Evolutionary conservation across 2,797 vertebrate genomes (phyloP), one percentile per base, ranked within the genome.

Genomic region (Sebastes flavidus): DNA sequence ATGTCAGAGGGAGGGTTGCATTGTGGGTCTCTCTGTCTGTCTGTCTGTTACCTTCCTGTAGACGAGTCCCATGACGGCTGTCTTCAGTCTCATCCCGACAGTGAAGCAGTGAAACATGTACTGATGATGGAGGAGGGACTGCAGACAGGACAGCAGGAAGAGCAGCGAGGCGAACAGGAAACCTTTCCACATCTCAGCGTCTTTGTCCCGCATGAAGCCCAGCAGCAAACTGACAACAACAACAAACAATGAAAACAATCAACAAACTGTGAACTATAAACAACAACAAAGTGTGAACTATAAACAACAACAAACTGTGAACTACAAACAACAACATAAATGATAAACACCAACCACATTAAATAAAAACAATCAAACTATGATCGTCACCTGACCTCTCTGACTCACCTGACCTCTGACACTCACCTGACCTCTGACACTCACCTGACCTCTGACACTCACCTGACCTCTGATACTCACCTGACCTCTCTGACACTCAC

Each of bases 81-180:
- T 95, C 74, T 95, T 97, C 34, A 97, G 85, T 74, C 96, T 95
- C 95, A 97, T 88, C 8, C 97, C 97, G 13, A 97, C 92, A 0
- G 97, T 90, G 83, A 97, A 96, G 87, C 96, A 94, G 76, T 90
- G 85, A 56, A 97, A 97, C 96, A 97, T 95, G 58, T 95, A 95
- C 22, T 95, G 96, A 24, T 98, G 97, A 59, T 97, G 95, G 16
- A 97, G 96, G 8, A 98, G 82, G 0, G 96, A 97, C 94, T 97
- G 97, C 20, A 97, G 93, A 60, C 95, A 96, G 68, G 96, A 96
- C 4, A 96, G 79, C 27, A 97, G 74, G 90, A 97, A 97, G 88
- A 98, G 87, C 66, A 95, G 72, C 6, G 82, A 65, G 0, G 96
- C 96, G 4, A 93, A 97, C 71, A 97, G 85, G 72, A 96, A 96